Conservation (phyloP, 2,113 vertebrate species). For the Albula glossodonta region DNA sequence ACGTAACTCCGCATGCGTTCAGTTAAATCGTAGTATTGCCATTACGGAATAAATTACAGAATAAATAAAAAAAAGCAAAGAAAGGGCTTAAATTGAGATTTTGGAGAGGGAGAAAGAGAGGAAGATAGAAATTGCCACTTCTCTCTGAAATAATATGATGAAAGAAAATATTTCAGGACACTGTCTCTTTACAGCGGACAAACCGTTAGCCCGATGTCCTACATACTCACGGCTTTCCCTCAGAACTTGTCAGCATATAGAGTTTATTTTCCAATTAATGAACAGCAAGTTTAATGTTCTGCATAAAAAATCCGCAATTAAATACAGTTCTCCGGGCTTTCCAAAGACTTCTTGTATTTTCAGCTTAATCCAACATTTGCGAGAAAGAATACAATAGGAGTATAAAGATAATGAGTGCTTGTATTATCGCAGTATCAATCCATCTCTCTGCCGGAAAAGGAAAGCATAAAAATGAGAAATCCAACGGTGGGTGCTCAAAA, state of each 20-base stretch:
- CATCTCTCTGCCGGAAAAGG: conserved; percentile 20
- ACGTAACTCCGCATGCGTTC: background rate
- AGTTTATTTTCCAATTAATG: background rate
- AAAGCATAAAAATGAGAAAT: conserved; percentile 18
- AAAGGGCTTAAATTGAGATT: conserved; percentile 31
- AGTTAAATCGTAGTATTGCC: background rate
- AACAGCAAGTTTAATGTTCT: conserved; percentile 27
- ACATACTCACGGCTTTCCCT: conserved; percentile 42
- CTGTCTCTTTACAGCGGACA: conserved; percentile 12
- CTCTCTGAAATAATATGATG: background rate
- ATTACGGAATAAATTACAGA: background rate
- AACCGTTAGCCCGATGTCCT: conserved; percentile 29
- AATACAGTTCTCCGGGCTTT: conserved; percentile 17
- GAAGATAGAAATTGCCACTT: background rate
- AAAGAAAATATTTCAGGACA: background rate
- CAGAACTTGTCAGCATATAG: conserved; percentile 14
- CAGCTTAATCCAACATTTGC: background rate
- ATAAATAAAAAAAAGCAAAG: background rate
- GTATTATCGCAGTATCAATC: conserved; percentile 34
- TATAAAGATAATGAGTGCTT: background rate
- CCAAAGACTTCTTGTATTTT: conserved; percentile 12
- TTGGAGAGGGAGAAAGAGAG: conserved; percentile 36
- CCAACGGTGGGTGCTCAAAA: conserved; percentile 4
- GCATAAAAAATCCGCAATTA: conserved; percentile 23
- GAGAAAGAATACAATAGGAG: conserved; percentile 15